These are phyloP conservation scores for Aptenodytes patagonicus DNA, from an alignment of 2,113 vertebrate species.

Conservation along the genomic window DNA sequence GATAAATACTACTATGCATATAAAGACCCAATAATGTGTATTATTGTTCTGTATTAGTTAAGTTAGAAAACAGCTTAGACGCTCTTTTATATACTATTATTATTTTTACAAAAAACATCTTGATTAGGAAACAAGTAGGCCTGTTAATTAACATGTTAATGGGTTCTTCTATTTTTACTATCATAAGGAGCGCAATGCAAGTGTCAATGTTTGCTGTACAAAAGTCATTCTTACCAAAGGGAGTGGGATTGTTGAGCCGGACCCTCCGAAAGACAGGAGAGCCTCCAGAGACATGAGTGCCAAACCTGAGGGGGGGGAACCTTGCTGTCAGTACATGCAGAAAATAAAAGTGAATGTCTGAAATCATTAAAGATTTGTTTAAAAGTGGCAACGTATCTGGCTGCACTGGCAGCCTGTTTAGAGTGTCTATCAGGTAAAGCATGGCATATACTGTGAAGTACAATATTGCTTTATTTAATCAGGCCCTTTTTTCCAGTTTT, in stretches of 20 bases:
- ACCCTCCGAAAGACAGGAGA: constrained; percentile 78
- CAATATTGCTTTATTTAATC: background rate
- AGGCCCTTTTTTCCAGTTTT: background rate
- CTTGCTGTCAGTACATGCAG: background rate
- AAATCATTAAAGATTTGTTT: background rate
- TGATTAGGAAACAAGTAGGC: background rate
- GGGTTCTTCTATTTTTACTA: background rate
- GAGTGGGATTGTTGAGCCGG: constrained; percentile 86
- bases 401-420: background rate
- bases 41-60: background rate
- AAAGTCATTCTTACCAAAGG: constrained; percentile 76
- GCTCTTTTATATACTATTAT: background rate
- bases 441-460: background rate
- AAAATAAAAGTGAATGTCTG: background rate
- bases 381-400: background rate
- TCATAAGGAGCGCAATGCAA: fast-evolving
- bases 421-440: background rate
- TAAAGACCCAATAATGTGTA: background rate
- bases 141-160: background rate
- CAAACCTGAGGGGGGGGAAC: constrained; percentile 77
- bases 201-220: background rate
- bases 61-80: background rate
- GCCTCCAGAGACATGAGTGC: constrained; percentile 85
- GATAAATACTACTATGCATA: background rate
- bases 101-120: background rate